Conservation (phyloP, 2,113 vertebrate genomes). For the Pygoscelis adeliae region DNA sequence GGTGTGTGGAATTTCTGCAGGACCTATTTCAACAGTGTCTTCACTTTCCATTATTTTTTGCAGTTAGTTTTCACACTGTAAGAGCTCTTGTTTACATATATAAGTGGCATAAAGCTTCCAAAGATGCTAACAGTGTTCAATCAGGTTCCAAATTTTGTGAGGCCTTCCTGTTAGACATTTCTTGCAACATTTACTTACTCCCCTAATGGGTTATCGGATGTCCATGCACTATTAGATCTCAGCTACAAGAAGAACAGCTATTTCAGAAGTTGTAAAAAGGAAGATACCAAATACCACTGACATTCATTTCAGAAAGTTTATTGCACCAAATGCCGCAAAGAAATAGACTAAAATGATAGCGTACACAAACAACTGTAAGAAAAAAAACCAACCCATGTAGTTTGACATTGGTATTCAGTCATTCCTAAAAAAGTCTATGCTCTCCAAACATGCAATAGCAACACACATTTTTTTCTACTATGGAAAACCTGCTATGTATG, state of each 20-base stretch:
- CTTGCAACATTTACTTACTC: background rate
- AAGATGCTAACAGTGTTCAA: background rate
- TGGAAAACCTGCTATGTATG: slow-evolving; percentile 32
- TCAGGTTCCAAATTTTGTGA: background rate
- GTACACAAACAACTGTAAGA: slow-evolving; percentile 59
- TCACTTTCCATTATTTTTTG: background rate
- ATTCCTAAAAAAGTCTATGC: slow-evolving; percentile 60
- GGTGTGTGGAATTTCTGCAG: background rate
- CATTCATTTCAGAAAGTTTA: slow-evolving; percentile 75
- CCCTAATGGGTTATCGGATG: fast-evolving
- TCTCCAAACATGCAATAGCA: slow-evolving; percentile 63
- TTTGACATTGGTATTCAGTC: slow-evolving; percentile 61
- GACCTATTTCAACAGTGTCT: background rate
- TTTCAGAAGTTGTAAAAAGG: background rate
- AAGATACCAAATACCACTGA: slow-evolving; percentile 17
- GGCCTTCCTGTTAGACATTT: background rate
- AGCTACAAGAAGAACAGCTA: background rate
- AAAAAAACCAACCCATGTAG: slow-evolving; percentile 37
- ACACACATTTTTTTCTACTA: slow-evolving; percentile 47
- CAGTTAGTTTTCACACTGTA: background rate
- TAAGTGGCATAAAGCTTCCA: background rate
- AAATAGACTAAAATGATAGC: slow-evolving; percentile 70
- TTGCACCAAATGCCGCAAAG: slow-evolving; percentile 81
- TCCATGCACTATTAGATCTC: fast-evolving
- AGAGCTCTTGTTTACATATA: background rate